phyloP scores from a whole-genome alignment of 2,888 invertebrate species.

The Cephus spinipes region DNA sequence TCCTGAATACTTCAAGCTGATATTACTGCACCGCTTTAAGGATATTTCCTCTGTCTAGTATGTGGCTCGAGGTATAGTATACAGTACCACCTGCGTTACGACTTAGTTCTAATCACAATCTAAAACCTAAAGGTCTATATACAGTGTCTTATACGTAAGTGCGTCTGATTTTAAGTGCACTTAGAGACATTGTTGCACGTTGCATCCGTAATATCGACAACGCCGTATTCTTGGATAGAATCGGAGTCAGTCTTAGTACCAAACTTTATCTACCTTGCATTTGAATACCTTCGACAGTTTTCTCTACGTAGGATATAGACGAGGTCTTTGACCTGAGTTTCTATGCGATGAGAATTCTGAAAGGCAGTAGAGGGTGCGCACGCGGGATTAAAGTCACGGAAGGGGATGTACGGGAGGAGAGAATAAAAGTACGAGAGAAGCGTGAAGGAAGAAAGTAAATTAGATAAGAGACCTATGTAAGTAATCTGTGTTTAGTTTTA shows the following conservation, averaged over 20 bases:
- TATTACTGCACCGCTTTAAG: not conserved
- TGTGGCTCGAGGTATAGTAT: not conserved
- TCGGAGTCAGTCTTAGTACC: conserved; percentile 34
- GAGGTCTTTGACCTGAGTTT: not conserved
- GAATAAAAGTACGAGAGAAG: not conserved
- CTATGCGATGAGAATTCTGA: not conserved
- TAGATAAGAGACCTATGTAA: not conserved
- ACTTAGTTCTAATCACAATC: not conserved
- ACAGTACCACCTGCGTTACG: not conserved
- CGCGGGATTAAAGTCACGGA: not conserved
- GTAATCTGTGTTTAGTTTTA: not conserved
- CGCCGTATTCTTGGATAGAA: not conserved
- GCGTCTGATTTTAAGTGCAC: not conserved
- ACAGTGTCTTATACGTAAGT: not conserved
- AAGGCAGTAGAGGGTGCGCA: not conserved
- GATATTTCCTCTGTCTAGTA: not conserved
- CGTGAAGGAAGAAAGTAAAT: not conserved
- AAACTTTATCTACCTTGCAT: conserved; percentile 36
- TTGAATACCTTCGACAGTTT: conserved; percentile 23
- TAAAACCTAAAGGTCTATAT: not conserved
- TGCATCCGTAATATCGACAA: not conserved
- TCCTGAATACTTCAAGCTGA: not conserved
- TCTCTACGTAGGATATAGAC: not conserved
- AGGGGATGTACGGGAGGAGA: conserved; percentile 1
- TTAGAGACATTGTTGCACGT: not conserved